A percentile compares a stretch with the other conserved stretches of the same genome.
Evolutionary conservation across 2,113 vertebrate species (phyloP).

Genomic region (Oenanthe melanoleuca): DNA sequence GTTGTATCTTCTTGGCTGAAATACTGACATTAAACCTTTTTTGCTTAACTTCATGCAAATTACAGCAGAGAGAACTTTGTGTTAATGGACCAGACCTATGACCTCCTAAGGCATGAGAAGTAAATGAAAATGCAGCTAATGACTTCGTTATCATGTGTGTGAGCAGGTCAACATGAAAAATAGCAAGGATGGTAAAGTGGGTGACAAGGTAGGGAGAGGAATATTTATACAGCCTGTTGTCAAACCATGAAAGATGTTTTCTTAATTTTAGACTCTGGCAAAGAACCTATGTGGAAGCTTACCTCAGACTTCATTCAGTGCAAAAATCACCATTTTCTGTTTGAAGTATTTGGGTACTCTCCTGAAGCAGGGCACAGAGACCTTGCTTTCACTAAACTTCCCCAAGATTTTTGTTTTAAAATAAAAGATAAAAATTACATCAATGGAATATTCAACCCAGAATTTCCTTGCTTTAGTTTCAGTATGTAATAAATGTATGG

Average conservation of each 20-base stretch:
- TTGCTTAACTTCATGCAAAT: conserved; percentile 25
- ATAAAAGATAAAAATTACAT: background rate
- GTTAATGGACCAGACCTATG: conserved; percentile 29
- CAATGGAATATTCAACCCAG: background rate
- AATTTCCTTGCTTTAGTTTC: background rate
- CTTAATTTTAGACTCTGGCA: background rate
- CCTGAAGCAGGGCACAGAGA: background rate
- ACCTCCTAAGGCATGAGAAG: background rate
- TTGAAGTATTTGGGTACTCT: background rate
- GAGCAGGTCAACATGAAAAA: background rate
- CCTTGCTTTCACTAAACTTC: background rate
- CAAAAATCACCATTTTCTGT: background rate
- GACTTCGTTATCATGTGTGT: background rate
- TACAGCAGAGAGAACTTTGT: background rate
- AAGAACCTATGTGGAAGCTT: background rate
- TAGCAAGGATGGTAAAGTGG: background rate
- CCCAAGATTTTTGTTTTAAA: background rate
- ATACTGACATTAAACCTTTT: background rate
- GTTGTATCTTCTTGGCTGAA: background rate
- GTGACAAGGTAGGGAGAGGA: background rate
- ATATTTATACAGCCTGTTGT: background rate
- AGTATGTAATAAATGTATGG: background rate
- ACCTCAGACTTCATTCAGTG: background rate
- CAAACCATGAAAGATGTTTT: background rate
- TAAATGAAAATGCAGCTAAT: conserved; percentile 29